These are phyloP conservation scores for Crotophaga sulcirostris DNA, from an alignment of 2,113 vertebrate species.

Conservation along the genomic window DNA sequence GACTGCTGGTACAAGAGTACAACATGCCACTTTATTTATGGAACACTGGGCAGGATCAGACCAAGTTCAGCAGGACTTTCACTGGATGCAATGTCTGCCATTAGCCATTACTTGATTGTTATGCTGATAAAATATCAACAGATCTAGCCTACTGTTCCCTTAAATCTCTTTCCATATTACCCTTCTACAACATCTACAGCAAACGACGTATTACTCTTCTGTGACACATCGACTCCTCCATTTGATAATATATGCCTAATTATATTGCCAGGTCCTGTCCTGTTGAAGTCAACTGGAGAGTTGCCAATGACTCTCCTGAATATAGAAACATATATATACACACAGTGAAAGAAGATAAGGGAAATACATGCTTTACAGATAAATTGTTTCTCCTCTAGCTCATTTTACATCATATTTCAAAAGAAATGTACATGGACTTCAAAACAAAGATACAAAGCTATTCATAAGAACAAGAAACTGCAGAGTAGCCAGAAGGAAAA, in stretches of 20 bases:
- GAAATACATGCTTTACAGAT: constrained; percentile 31
- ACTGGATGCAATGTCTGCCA: neutral
- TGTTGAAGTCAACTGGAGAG: constrained; percentile 53
- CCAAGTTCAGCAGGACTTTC: neutral
- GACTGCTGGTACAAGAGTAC: neutral
- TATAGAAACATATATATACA: neutral
- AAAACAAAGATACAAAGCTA: neutral
- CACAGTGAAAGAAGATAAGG: constrained; percentile 18
- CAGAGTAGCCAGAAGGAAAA: neutral
- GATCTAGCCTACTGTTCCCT: constrained; percentile 18
- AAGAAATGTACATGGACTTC: constrained; percentile 22
- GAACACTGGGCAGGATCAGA: neutral
- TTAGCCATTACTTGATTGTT: neutral
- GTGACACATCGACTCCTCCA: constrained; percentile 31
- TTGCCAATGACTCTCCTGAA: constrained; percentile 56
- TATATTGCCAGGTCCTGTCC: constrained; percentile 52
- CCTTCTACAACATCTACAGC: constrained; percentile 7
- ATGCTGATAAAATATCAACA: neutral
- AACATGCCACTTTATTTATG: neutral
- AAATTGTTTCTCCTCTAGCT: constrained; percentile 31
- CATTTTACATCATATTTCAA: constrained; percentile 33
- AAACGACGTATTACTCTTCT: constrained; percentile 36
- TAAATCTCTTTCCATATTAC: constrained; percentile 17
- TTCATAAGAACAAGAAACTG: constrained; percentile 26
- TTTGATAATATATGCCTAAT: constrained; percentile 55